Base-by-base conservation (phyloP, 2,797 vertebrate genomes). In the Mallotus villosus region DNA sequence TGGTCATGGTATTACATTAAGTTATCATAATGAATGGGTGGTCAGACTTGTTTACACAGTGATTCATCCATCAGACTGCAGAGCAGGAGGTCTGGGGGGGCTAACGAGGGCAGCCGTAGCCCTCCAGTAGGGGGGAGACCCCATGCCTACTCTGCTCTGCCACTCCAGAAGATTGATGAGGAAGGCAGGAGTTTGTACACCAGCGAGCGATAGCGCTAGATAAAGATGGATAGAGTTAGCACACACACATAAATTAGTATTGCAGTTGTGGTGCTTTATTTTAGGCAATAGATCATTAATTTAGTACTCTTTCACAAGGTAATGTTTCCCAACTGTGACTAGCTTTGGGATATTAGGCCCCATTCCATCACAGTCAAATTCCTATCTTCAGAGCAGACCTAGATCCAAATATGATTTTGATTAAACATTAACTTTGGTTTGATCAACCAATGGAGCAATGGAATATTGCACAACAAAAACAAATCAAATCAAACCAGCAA, bases 151-250 rank as follows among this genome's bases (percentile, higher is more conserved):
- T 93, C 94, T 93, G 94, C 92, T 92, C 86, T 93, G 94, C 92
- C 94, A 95, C 90, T 94, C 94, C 94, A 92, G 85, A 94, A 94
- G 94, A 94, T 89, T 91, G 93, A 95, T 94, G 86, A 73, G 12
- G 24, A 74, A 2, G 49, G 46, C 21, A 34, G 70, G 78, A 75
- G 63, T 76, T 70, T 58, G 77, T 1, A 29, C 19, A 59, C 51
- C 34, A 65, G 57, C 16, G n/a, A 25, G n/a, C 24, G 16, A 29
- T 17, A 24, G 51, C 37, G 25, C 32, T 24, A 41, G 58, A 58
- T 16, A 53, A 24, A 66, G 25, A 55, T 3, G 17, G 3, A 37
- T 4, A 17, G 14, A 55, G 3, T 64, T 8, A 57, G 8, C 14
- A 63, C 12, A 9, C 37, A 62, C 46, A 51, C 14, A 27, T 37